phyloP scores from a whole-genome alignment of 2,113 vertebrate genomes.

The Tragelaphus strepsiceros region DNA sequence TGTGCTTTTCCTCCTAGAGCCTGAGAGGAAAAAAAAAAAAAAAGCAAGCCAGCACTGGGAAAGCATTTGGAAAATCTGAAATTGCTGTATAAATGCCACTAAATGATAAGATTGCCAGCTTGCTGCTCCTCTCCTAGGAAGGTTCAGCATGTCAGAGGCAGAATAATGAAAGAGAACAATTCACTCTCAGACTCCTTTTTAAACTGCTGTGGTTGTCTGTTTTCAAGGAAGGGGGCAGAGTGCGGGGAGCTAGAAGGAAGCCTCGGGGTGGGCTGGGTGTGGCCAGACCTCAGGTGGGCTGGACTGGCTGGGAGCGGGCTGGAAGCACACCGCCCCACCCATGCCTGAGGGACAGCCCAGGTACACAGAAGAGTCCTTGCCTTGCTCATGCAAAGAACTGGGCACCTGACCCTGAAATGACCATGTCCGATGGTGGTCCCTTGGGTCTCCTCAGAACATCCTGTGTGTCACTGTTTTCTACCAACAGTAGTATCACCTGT shows the following conservation, averaged over 20 bases:
- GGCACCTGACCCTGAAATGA: neutral
- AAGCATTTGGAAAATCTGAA: conserved; percentile 55
- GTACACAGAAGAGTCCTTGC: neutral
- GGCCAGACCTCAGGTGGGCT: neutral
- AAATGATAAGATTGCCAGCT: conserved; percentile 53
- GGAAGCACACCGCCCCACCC: accelerated
- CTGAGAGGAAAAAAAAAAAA: neutral
- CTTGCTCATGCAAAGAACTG: neutral
- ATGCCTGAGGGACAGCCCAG: neutral
- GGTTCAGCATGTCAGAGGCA: neutral
- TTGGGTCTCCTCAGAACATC: no score
- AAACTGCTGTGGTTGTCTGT: neutral
- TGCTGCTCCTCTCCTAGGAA: conserved; percentile 11
- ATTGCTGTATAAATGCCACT: conserved; percentile 56
- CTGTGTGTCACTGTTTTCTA: neutral
- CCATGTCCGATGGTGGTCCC: accelerated
- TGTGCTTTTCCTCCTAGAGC: neutral
- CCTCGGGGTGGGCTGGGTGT: no score
- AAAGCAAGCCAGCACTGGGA: neutral
- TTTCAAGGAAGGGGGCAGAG: neutral
- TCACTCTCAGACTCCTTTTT: neutral
- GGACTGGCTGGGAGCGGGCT: neutral
- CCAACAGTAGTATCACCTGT: neutral
- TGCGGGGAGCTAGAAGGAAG: neutral
- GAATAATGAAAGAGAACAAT: neutral